These are phyloP conservation scores for Cynoglossus semilaevis DNA, from an alignment of 2,113 vertebrate species.

Conservation along the genomic window DNA sequence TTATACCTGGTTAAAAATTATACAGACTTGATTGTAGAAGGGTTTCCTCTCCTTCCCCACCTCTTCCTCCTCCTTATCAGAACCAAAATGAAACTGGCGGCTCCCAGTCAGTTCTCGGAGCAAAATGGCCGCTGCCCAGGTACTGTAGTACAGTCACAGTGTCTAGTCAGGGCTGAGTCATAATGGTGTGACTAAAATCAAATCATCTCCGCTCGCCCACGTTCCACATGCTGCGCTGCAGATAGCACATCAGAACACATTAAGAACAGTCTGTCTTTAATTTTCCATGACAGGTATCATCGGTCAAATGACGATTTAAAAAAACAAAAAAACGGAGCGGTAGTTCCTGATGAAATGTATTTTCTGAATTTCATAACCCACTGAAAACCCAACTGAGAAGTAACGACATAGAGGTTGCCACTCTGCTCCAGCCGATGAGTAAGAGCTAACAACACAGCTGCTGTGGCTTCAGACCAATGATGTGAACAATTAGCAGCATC, in stretches of 20 bases:
- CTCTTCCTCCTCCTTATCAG: conserved; percentile 21
- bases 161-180: conserved; percentile 66
- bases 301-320: no score
- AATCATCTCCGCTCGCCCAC: conserved; percentile 59
- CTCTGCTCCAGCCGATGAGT: conserved; percentile 3
- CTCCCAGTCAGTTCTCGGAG: conserved; percentile 31
- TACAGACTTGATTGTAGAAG: conserved; percentile 46
- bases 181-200: conserved; percentile 49
- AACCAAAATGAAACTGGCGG: conserved; percentile 45
- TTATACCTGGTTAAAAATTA: conserved; percentile 42
- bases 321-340: no score
- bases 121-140: conserved; percentile 63
- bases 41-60: no score
- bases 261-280: no score
- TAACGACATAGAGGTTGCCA: conserved; percentile 28
- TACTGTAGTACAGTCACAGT: conserved; percentile 44
- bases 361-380: conserved; percentile 17
- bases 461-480: conserved; percentile 3
- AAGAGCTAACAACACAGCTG: conserved; percentile 51
- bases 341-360: no score
- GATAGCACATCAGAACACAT: conserved; percentile 24
- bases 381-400: conserved; percentile 35
- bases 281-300: no score
- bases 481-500: conserved; percentile 35
- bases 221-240: conserved; percentile 53